Base-by-base conservation (phyloP, 37 sponge, comb jelly and placozoan genomes). In the Lycopodina hypogea region DNA sequence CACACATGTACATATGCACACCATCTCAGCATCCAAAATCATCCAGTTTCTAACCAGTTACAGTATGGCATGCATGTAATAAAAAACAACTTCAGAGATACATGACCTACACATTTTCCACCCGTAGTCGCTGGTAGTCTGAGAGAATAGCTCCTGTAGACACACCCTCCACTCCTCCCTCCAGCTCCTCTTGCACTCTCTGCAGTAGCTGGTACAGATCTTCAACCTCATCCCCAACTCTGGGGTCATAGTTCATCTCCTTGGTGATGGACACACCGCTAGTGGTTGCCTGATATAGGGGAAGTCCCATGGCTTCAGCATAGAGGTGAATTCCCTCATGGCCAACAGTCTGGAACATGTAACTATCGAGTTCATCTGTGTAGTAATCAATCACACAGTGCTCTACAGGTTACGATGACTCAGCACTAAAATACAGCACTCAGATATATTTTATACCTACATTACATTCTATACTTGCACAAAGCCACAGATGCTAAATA, bases 281-380 rank as follows among this genome's bases (percentile, higher is more conserved):
- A 42, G 95, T 93, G 42, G 62, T 37, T 3, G 50, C 64, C 57
- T 70, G 80, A 76, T 85, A 99, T 40, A 99, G 70, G 12, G 93
- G 94, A 3, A 99, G 40, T 3, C 84, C 91, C 88, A 96, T 87
- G 42, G 97, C 95, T 48, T 87, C 75, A 2, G 95, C 92, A 32
- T 86, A 72, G 26, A 80, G 71, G 24, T 33, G 42, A 15, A 99
- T 79, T 23, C 86, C 95, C 68, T 96, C 93, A 34, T 91, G 90
- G 24, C 99, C 99, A 28, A 96, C 97, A 38, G 94, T 94, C 69
- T 99, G 99, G 63, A 86, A 99, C 99, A 99, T 99, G 82, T 70
- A 89, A 52, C 99, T 99, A 76, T 99, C 99, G 72, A 93, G 72
- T 56, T 99, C 99, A 26, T 92, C 95, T 84, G 68, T 26, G 23